A percentile compares a stretch with the other conserved stretches of the same genome.
Conservation (phyloP, 92 coral and sea anemone genomes). For the Umimayanthus chanpuru region DNA sequence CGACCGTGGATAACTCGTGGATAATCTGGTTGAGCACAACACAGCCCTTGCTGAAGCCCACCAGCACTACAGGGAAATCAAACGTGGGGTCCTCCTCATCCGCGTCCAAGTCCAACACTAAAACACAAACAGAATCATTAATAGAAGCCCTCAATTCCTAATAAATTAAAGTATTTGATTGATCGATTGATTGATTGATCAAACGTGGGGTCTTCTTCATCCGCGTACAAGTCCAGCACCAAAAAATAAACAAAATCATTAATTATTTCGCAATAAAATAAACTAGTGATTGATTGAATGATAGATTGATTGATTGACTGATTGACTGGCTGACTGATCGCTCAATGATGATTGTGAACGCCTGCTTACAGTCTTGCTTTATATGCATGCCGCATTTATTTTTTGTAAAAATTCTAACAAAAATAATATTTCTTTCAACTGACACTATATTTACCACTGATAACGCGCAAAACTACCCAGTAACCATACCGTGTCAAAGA, state of each 20-base stretch:
- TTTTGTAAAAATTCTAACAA: too few relatives aligned
- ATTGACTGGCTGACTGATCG: too few relatives aligned
- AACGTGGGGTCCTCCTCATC: constrained; percentile 88
- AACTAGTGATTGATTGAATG: neutral
- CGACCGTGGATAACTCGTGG: constrained; percentile 76
- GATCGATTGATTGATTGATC: neutral
- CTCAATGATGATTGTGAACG: too few relatives aligned
- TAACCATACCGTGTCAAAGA: too few relatives aligned
- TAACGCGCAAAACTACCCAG: too few relatives aligned
- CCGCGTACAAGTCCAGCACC: constrained; percentile 79
- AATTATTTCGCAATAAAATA: too few relatives aligned
- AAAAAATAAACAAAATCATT: neutral
- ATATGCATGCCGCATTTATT: too few relatives aligned
- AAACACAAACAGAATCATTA: neutral
- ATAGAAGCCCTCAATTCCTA: too few relatives aligned
- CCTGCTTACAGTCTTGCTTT: too few relatives aligned
- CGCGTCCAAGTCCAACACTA: constrained; percentile 76
- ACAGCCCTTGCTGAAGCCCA: constrained; percentile 98
- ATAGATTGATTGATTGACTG: neutral
- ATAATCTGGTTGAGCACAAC: constrained; percentile 92
- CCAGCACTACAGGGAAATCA: constrained; percentile 90
- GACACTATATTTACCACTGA: too few relatives aligned
- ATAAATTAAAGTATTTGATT: too few relatives aligned
- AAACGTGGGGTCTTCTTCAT: constrained; percentile 85
- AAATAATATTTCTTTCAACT: too few relatives aligned